Base-by-base conservation (phyloP, 2,113 vertebrate genomes). In the Scophthalmus maximus region DNA sequence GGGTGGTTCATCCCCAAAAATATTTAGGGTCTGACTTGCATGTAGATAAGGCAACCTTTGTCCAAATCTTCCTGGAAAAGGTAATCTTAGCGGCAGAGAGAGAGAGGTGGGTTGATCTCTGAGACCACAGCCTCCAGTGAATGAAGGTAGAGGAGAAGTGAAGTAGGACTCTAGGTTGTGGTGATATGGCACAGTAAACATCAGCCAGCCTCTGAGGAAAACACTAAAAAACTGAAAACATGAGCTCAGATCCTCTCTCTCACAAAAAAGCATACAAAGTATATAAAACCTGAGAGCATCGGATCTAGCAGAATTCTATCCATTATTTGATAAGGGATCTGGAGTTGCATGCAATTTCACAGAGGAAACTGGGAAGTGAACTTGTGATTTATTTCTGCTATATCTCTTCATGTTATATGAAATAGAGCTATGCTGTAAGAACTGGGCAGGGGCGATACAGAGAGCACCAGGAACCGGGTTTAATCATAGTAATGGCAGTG, bases 261-360 rank as follows among this genome's bases (percentile, higher is more conserved):
- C 52, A 12, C 61, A 58, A 67, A 70, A 69, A 81, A 53, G n/a
- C 67, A 67, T 53, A 56, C 52, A 52, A 46, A 52, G 47, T 32
- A 61, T 68, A 83, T 73, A 78, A 65, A 82, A 80, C 73, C 64
- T 72, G 61, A 76, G 59, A 65, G 44, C 9, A 2, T 0, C 50
- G 26, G 18, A 26, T 67, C 65, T 49, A 55, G 32, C 25, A 65
- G 66, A 64, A 82, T 74, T 78, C 61, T 64, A 82, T 87, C 79
- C 73, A 80, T 87, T 86, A 88, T 88, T 88, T 87, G 81, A 87
- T 87, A 85, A 90, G 70, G 17, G 67, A 80, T 78, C 79, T 72
- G 40, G 59, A 76, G 59, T 73, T 5, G 25, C 56, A 51, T 42
- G 62, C 78, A 68, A 75, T 84, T 90, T 86, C 76, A 76, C 71